Conservation (phyloP, 2,797 vertebrate species). For the Cuniculus paca region DNA sequence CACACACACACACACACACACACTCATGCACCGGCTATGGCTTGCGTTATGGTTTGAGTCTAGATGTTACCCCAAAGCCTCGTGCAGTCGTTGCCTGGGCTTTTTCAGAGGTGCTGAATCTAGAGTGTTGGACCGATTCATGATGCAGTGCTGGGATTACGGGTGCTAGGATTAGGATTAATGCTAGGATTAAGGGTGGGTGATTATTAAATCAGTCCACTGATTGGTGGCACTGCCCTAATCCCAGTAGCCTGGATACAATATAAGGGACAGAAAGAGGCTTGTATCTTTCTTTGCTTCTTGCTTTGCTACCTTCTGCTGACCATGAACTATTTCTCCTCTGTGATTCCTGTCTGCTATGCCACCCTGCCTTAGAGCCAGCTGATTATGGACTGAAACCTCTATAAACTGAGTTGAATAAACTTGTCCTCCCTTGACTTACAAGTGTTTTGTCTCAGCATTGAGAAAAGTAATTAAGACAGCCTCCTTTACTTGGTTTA, state of each 20-base stretch:
- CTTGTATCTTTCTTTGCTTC: no score
- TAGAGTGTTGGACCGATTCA: not conserved
- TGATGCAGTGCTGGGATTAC: not conserved
- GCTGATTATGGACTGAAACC: not conserved
- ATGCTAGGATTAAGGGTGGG: not conserved
- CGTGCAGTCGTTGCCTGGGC: not conserved
- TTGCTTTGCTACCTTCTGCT: not conserved
- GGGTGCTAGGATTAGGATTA: no score
- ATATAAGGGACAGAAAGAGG: no score
- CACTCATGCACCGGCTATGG: not conserved
- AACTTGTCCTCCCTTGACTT: not conserved
- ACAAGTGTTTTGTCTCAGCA: not conserved
- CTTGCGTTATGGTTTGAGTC: not conserved
- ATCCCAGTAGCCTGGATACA: not conserved
- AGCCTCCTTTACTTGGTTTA: not conserved
- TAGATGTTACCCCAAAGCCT: not conserved
- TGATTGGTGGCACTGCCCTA: not conserved
- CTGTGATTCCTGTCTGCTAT: not conserved
- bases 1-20: not conserved
- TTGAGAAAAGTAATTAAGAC: not conserved
- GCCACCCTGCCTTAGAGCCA: not conserved
- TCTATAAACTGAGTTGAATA: not conserved
- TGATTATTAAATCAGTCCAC: not conserved
- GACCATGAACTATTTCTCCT: not conserved
- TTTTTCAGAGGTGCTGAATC: not conserved